Conservation (phyloP, 2,888 invertebrate genomes). For the Tillus elongatus region DNA sequence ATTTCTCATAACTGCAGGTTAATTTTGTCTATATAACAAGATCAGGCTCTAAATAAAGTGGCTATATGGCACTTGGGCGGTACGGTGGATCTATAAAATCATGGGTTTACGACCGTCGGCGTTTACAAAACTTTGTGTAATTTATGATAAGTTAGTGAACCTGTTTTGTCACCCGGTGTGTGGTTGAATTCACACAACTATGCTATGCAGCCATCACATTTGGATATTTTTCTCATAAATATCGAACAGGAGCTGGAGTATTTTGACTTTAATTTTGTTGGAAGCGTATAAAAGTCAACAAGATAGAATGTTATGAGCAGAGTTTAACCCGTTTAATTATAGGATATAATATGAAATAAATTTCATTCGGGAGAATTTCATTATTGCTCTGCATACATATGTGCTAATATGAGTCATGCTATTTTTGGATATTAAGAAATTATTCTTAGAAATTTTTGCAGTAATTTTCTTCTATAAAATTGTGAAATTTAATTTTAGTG, state of each 20-base stretch:
- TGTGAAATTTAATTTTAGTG: too few relatives aligned
- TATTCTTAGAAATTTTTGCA: too few relatives aligned
- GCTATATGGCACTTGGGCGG: background rate
- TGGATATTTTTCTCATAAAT: constrained; percentile 36
- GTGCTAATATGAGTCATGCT: too few relatives aligned
- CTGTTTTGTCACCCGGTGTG: constrained; percentile 34
- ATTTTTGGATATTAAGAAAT: too few relatives aligned
- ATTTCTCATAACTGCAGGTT: too few relatives aligned
- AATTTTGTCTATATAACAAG: too few relatives aligned
- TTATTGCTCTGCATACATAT: too few relatives aligned
- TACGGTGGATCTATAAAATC: background rate
- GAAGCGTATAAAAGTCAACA: constrained; percentile 31
- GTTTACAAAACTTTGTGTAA: background rate
- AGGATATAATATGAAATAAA: too few relatives aligned
- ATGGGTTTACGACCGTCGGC: background rate
- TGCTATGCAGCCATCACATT: constrained; percentile 29
- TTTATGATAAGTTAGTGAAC: constrained; percentile 22
- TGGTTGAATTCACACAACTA: constrained; percentile 26
- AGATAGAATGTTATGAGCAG: constrained; percentile 29
- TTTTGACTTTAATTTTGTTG: constrained; percentile 33
- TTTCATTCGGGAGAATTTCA: too few relatives aligned
- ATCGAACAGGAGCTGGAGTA: constrained; percentile 28
- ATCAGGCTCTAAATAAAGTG: background rate
- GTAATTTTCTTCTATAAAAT: too few relatives aligned
- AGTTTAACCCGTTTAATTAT: constrained; percentile 1